These are phyloP conservation scores for Syngnathus rostellatus DNA, from an alignment of 2,797 vertebrate species.

Conservation along the genomic window DNA sequence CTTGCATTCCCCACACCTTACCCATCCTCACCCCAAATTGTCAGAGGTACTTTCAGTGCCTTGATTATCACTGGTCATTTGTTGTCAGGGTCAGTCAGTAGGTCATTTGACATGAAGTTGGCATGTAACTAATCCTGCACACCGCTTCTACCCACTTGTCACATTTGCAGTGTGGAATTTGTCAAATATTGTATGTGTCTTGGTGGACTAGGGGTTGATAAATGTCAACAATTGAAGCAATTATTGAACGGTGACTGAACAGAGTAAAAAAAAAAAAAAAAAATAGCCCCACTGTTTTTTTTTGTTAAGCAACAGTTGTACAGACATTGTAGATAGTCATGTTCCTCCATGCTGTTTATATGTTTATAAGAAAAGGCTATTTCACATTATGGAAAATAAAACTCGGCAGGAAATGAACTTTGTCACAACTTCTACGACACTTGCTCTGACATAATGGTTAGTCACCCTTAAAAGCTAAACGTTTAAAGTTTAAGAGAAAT, in stretches of 20 bases:
- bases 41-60: neutral
- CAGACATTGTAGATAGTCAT: slow-evolving; percentile 41
- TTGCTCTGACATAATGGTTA: no score
- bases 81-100: neutral
- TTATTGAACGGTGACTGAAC: slow-evolving; percentile 7
- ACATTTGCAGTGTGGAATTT: neutral
- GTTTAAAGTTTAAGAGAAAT: no score
- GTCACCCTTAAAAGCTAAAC: no score
- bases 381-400: slow-evolving; percentile 57
- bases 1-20: neutral
- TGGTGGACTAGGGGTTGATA: neutral
- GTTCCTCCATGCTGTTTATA: slow-evolving; percentile 53
- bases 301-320: slow-evolving; percentile 28
- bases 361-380: slow-evolving; percentile 61
- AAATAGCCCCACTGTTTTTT: slow-evolving; percentile 3
- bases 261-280: neutral
- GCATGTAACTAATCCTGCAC: neutral
- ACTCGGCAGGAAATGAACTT: slow-evolving; percentile 6
- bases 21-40: neutral
- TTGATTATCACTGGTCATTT: neutral
- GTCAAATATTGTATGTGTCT: neutral
- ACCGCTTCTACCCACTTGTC: neutral
- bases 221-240: neutral
- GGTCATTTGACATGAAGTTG: neutral
- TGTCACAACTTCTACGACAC: neutral